These are phyloP conservation scores for Channa argus DNA, from an alignment of 2,113 vertebrate species.

Conservation along the genomic window DNA sequence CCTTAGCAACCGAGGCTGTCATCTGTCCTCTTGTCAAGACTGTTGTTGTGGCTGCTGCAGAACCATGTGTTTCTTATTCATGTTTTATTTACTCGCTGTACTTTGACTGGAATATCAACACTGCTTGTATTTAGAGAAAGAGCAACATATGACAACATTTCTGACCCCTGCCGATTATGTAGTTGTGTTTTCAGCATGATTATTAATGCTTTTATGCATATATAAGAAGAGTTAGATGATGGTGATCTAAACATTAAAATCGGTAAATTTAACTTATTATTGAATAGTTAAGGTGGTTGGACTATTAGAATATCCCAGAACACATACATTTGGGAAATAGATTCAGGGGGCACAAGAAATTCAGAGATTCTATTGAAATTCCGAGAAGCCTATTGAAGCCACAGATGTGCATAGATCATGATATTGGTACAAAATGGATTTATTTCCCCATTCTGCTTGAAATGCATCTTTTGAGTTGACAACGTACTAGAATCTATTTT, in stretches of 20 bases:
- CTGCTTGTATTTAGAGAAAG: conserved; percentile 23
- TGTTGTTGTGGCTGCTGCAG: conserved; percentile 66
- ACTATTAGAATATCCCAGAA: not conserved
- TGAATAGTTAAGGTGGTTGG: not conserved
- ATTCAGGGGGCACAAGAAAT: too few relatives aligned
- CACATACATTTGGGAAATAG: not conserved
- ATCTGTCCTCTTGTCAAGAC: conserved; percentile 62
- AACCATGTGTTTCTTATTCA: conserved; percentile 70
- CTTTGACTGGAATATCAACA: conserved; percentile 30
- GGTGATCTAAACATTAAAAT: not conserved
- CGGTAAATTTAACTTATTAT: not conserved
- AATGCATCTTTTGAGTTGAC: not conserved
- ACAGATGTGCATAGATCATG: not conserved
- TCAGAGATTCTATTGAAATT: not conserved
- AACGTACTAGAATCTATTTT: not conserved
- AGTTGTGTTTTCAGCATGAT: not conserved
- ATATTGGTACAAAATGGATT: not conserved
- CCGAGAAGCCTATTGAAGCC: not conserved
- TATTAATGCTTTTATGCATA: not conserved
- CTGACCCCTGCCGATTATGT: not conserved
- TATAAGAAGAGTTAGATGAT: not conserved
- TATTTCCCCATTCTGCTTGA: not conserved
- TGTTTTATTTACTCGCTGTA: conserved; percentile 50
- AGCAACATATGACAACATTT: not conserved
- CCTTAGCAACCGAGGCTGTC: conserved; percentile 75